Evolutionary conservation across 2,797 vertebrate species (phyloP).

Genomic region (Hipposideros larvatus): DNA sequence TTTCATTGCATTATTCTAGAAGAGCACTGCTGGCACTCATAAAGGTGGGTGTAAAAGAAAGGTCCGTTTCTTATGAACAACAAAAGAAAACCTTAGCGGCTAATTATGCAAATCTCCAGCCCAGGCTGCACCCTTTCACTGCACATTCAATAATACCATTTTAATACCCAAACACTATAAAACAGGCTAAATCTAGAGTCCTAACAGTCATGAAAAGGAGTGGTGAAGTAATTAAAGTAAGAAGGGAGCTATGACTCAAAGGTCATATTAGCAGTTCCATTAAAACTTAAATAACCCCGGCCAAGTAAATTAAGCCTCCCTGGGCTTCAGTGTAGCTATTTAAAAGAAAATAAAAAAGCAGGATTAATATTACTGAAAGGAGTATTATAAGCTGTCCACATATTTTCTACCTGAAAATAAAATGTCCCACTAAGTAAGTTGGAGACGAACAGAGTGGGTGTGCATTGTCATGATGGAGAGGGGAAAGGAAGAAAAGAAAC

Average conservation of each 20-base stretch:
- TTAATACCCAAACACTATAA: slow-evolving; percentile 66
- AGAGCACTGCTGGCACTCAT: slow-evolving; percentile 16
- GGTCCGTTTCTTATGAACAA: slow-evolving; percentile 57
- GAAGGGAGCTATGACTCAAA: slow-evolving; percentile 63
- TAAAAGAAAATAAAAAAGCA: slow-evolving; percentile 65
- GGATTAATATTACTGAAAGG: slow-evolving; percentile 70
- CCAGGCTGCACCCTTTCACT: slow-evolving; percentile 37
- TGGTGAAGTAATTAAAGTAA: slow-evolving; percentile 68
- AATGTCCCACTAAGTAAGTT: slow-evolving; percentile 36
- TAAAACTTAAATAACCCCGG: slow-evolving; percentile 76
- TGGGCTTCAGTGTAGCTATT: slow-evolving; percentile 54
- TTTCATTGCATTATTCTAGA: slow-evolving; percentile 65
- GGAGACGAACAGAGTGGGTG: not conserved
- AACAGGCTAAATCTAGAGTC: slow-evolving; percentile 51
- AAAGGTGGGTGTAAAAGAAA: slow-evolving; percentile 33
- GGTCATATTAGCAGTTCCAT: slow-evolving; percentile 70
- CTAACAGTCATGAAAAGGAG: slow-evolving; percentile 60
- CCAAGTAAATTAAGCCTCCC: slow-evolving; percentile 69
- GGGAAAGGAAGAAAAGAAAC: not conserved
- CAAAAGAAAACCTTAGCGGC: slow-evolving; percentile 72
- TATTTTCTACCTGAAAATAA: slow-evolving; percentile 63
- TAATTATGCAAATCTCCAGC: slow-evolving; percentile 72
- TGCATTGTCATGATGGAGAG: not conserved
- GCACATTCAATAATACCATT: slow-evolving; percentile 33
- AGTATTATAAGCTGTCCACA: slow-evolving; percentile 25